Evolutionary conservation across 23 tunicate species (phyloP), one percentile per base, ranked within the genome.

Genomic region (Ciona savignyi): DNA sequence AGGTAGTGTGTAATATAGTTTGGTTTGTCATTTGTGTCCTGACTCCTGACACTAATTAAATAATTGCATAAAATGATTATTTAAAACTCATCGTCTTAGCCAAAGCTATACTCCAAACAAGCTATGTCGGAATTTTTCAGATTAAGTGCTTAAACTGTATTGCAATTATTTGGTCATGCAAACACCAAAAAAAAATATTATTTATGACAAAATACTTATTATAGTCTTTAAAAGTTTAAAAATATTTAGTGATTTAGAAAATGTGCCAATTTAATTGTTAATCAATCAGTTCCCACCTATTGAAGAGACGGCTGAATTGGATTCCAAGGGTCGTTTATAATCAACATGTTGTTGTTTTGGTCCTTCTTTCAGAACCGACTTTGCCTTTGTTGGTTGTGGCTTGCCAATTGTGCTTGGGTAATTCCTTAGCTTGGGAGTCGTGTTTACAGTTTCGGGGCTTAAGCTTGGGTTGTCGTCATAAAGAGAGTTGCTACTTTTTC

Each of bases 321-420:
- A 60, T 20, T 30, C 29, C 1, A 2, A 23, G 33, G 87, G 87
- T 75, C 74, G 68, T 25, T 68, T 82, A 61, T 82, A 82, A 9
- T 66, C 65, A 25, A 82, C 87, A 31, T 63, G 34, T 1, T 78
- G 32, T 70, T 82, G 74, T 35, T 75, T 75, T 21, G 80, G 87
- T 0, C 87, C 87, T 33, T 82, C 87, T 30, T 68, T 72, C 33
- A 82, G 68, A 11, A 75, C 80, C 29, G 87, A 82, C 70, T 74
- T 75, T 3, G 80, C 87, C 34, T 62, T 66, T 32, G 74, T 82
- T 34, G 87, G 87, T 3, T 42, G 56, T 9, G 56, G 56, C 15
- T 42, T 42, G 15, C 56, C 56, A n/a, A n/a, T n/a, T n/a, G n/a
- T n/a, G 9, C 11, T 15, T 6, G 56, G 56, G 15, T 6, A 9